Evolutionary conservation across 2,797 vertebrate species (phyloP), one percentile per base, ranked within the genome.

Genomic region (Falco naumanni): DNA sequence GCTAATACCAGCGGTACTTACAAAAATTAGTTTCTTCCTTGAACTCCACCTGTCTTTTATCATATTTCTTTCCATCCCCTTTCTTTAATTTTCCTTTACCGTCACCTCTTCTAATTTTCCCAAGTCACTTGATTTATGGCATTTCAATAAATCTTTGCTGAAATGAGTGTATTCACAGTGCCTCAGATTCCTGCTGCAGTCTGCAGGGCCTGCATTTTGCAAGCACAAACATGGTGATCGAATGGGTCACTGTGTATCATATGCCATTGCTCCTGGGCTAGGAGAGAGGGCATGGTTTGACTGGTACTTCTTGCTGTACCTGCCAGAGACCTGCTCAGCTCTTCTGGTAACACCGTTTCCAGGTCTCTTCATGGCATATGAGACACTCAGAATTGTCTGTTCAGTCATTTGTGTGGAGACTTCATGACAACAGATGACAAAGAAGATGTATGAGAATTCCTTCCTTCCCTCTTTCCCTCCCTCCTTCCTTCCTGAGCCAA

Each of bases 361-460:
- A 0, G 0, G 28, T 47, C 61, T 75, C 19, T 39, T 29, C 24
- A 26, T 31, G 50, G 37, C n/a, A 11, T 1, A 7, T 21, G 25
- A 70, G 26, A 47, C 16, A 43, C 10, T 57, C 16, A 59, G 39
- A 71, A 33, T 39, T 25, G 29, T 45, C 31, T 6, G 0, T 60
- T 66, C 47, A 15, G 50, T 76, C 29, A 33, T 60, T 60, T 2
- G 0, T 33, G 22, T 37, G 43, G 33, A 60, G 41, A 48, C 17
- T 20, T 77, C 37, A 50, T 45, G 25, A 41, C 37, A 51, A 37
- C 12, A 60, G 16, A 56, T 56, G 25, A 48, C 45, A 65, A 34
- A 54, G 34, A 82, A 9, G 16, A 25, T 34, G 17, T 22, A 39
- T 39, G 39, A 39, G 39, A 39, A 39, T 39, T 39, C 39, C 39